These are phyloP conservation scores for Hofmannophila pseudospretella DNA, from an alignment of 2,888 invertebrate genomes.

Conservation along the genomic window DNA sequence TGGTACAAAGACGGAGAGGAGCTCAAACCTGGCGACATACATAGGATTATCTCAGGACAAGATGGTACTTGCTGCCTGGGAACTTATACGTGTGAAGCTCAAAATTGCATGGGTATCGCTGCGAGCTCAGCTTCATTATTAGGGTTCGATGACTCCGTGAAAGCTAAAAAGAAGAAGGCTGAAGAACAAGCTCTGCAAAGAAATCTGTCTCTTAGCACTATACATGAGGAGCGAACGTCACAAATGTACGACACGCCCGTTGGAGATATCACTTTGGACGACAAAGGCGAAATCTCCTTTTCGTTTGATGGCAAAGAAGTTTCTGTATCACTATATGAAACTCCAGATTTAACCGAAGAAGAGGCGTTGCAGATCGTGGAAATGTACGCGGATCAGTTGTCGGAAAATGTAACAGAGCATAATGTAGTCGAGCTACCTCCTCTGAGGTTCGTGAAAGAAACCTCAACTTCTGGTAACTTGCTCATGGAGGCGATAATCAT, in stretches of 20 bases:
- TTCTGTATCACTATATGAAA: conserved; percentile 93
- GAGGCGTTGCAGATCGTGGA: conserved; percentile 94
- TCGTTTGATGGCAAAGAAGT: conserved; percentile 95
- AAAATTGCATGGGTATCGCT: conserved; percentile 93
- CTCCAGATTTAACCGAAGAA: conserved; percentile 94
- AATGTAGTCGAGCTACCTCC: conserved; percentile 93
- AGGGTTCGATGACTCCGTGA: conserved; percentile 88
- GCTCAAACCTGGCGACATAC: conserved; percentile 93
- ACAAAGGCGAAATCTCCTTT: conserved; percentile 91
- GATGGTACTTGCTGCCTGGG: conserved; percentile 94
- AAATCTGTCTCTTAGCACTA: conserved; percentile 92
- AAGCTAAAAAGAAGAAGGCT: conserved; percentile 72
- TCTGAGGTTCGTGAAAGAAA: conserved; percentile 91
- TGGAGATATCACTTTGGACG: conserved; percentile 87
- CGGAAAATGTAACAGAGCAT: conserved; percentile 91
- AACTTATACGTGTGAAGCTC: conserved; percentile 93
- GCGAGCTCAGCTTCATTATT: conserved; percentile 92
- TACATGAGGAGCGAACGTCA: conserved; percentile 93
- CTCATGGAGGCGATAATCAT: conserved; percentile 95
- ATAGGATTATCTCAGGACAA: conserved; percentile 92
- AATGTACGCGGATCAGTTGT: conserved; percentile 95
- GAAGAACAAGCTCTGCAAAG: conserved; percentile 79
- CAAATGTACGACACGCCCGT: conserved; percentile 91
- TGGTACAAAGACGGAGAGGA: conserved; percentile 96
- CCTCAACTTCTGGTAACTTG: conserved; percentile 91